phyloP scores from a whole-genome alignment of 2,888 invertebrate species.

The Bombylius major region DNA sequence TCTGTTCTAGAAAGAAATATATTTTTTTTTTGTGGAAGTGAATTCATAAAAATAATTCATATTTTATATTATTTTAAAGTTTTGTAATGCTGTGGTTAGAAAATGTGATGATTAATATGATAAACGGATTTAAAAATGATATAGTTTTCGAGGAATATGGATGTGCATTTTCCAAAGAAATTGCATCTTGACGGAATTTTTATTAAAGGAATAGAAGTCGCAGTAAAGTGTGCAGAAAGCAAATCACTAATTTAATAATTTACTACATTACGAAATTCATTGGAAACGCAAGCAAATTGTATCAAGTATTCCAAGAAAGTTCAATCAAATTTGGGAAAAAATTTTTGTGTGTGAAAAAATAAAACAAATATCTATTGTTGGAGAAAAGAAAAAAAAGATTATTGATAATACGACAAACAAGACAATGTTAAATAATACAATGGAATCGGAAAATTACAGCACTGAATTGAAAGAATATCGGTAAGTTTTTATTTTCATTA shows the following conservation, averaged over 20 bases:
- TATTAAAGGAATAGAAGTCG: slow-evolving; percentile 2
- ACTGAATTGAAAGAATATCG: slow-evolving; percentile 11
- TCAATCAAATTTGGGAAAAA: too few relatives aligned
- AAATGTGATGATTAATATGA: slow-evolving; percentile 9
- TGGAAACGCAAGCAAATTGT: too few relatives aligned
- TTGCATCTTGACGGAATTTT: slow-evolving; percentile 12
- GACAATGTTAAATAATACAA: neutral
- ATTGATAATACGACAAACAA: too few relatives aligned
- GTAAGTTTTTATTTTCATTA: slow-evolving; percentile 4
- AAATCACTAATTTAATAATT: too few relatives aligned
- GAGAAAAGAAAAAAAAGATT: too few relatives aligned
- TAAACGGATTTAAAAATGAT: neutral
- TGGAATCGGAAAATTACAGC: slow-evolving; percentile 5
- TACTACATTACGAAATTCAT: too few relatives aligned
- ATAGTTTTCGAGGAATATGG: neutral
- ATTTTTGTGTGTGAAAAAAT: too few relatives aligned
- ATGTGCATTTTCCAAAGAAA: slow-evolving; percentile 1
- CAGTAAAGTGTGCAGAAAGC: neutral
- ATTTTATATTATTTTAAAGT: neutral
- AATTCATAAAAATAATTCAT: too few relatives aligned
- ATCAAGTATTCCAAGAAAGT: too few relatives aligned
- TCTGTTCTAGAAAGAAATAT: too few relatives aligned
- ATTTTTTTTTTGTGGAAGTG: too few relatives aligned
- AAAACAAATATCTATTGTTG: too few relatives aligned
- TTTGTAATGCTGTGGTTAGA: slow-evolving; percentile 12